phyloP scores from a whole-genome alignment of 30 jellyfish, hydroid and myxozoan genomes.

The Hydractinia echinata region DNA sequence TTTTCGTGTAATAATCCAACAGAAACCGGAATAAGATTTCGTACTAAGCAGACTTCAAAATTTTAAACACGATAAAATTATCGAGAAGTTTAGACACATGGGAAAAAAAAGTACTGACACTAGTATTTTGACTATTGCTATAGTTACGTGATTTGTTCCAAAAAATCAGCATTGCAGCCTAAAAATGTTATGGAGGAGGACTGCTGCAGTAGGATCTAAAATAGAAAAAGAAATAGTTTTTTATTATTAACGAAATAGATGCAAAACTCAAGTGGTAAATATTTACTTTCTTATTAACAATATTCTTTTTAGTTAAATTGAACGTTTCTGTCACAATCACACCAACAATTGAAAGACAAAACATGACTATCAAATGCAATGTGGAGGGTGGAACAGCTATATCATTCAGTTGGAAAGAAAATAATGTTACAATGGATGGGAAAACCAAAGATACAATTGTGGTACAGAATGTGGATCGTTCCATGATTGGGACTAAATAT shows the following conservation, averaged over 20 bases:
- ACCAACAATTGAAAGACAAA: background rate
- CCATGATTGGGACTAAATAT: background rate
- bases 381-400: background rate
- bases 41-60: no score
- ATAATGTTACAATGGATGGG: background rate
- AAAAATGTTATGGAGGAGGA: no score
- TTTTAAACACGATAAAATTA: no score
- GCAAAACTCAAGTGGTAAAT: background rate
- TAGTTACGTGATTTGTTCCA: no score
- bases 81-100: no score
- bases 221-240: background rate
- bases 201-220: background rate
- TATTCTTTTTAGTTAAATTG: background rate
- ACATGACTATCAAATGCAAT: background rate
- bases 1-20: no score
- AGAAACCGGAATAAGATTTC: no score
- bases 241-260: background rate
- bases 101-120: no score
- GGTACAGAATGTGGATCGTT: background rate
- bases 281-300: background rate
- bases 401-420: background rate
- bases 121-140: no score
- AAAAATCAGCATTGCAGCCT: no score
- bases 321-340: background rate
- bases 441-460: background rate